Percentiles rank a stretch among this genome's conserved stretches.
phyloP scores from a whole-genome alignment of 1,140 invertebrate species.

The Papilio polytes region DNA sequence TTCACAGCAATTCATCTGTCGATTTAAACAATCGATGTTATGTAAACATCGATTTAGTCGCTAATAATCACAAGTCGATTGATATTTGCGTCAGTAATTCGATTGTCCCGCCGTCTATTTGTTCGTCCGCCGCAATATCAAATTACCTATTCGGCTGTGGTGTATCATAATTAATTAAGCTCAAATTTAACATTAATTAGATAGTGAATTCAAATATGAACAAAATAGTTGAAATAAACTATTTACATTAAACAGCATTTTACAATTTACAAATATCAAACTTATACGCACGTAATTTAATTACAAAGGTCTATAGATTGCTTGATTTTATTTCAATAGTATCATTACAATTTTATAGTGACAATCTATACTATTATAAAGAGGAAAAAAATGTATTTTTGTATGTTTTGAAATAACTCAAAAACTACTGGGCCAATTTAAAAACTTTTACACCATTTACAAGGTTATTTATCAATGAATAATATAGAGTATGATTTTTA shows the following conservation, averaged over 20 bases:
- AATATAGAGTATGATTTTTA: too few species aligned
- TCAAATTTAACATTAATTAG: constrained; percentile 9
- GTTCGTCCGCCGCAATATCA: not conserved
- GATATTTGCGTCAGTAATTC: constrained; percentile 13
- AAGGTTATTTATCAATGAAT: too few species aligned
- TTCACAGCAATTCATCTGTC: constrained; percentile 7
- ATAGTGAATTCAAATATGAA: not conserved
- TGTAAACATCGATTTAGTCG: constrained; percentile 7
- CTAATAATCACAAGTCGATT: constrained; percentile 23
- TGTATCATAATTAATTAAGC: constrained; percentile 22
- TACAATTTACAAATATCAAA: not conserved
- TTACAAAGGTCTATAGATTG: too few species aligned
- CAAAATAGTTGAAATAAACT: not conserved
- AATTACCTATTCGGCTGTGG: constrained; percentile 18
- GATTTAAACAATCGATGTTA: constrained; percentile 15
- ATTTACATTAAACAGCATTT: not conserved
- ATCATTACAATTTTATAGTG: too few species aligned
- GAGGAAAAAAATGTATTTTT: too few species aligned
- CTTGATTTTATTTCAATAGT: too few species aligned
- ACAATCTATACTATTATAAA: too few species aligned
- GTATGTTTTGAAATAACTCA: too few species aligned
- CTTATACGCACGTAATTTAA: too few species aligned
- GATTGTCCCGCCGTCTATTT: constrained; percentile 16
- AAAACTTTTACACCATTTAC: too few species aligned
- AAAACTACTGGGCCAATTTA: too few species aligned